Evolutionary conservation across 2,888 invertebrate species (phyloP), one percentile per base, ranked within the genome.

Genomic region (Cantharis lateralis): DNA sequence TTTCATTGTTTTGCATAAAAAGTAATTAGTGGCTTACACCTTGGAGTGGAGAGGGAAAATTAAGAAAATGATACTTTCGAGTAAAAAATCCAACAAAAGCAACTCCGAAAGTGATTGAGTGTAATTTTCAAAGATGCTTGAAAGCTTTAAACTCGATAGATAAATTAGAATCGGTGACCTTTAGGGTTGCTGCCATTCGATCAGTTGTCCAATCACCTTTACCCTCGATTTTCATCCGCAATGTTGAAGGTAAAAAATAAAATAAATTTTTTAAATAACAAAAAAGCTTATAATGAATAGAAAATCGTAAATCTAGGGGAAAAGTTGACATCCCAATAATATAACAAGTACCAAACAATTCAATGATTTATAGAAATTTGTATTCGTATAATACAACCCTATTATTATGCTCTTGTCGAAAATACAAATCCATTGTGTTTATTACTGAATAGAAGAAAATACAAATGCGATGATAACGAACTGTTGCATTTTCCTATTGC

Each of bases 281-380:
- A 48, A 28, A 48, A 48, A 48, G n/a, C 48, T 48, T 48, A 2
- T 48, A 48, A 48, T 48, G 48, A 48, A 48, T 48, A 48, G 48
- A 48, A 48, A n/a, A 48, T n/a, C 48, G 48, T 48, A 48, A 48
- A 48, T 48, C 48, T n/a, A 48, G 48, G 48, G n/a, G 5, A 48
- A 48, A 32, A 48, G 48, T 48, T 48, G 48, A 48, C 48, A 48
- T n/a, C n/a, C 48, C 48, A 48, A 48, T 48, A 74, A 62, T 74
- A 63, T 70, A 69, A 70, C 74, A 62, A 73, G 18, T 68, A 68
- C 26, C 26, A 24, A 64, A 69, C 70, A 74, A 69, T 70, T 70
- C 70, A 48, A 32, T 74, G 74, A 74, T 74, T 64, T 63, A 70
- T 32, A 70, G 63, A 74, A 72, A 74, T 74, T 74, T 74, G 74